Evolutionary conservation across 1,140 invertebrate species (phyloP).

Genomic region (Chrysomallon squamiferum): DNA sequence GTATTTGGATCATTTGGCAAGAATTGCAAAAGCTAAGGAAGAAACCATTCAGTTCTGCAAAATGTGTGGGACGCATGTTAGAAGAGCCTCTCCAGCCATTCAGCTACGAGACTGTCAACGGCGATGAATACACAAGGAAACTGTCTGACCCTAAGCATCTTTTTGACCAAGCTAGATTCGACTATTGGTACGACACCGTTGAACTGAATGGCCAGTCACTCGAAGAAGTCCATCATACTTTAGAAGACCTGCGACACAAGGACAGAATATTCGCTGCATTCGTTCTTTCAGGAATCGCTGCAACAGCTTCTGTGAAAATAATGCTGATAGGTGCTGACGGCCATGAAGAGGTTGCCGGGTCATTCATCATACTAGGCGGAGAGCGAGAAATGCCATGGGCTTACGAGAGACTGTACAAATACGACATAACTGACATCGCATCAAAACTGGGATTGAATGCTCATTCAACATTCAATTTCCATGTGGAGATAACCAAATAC

Average conservation of each 20-base stretch:
- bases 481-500: conserved; percentile 2
- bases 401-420: conserved; percentile 18
- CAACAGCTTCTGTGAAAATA: conserved; percentile 15
- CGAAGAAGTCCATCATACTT: conserved; percentile 8
- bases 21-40: conserved; percentile 21
- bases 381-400: conserved; percentile 26
- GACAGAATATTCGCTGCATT: conserved; percentile 17
- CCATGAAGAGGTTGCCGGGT: conserved; percentile 8
- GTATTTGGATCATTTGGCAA: conserved; percentile 23
- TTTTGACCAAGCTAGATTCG: conserved; percentile 16
- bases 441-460: conserved; percentile 1
- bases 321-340: neutral
- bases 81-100: conserved; percentile 20
- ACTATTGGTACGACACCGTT: conserved; percentile 22
- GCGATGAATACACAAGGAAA: conserved; percentile 12
- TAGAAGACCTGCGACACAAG: neutral
- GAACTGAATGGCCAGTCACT: conserved; percentile 15
- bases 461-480: conserved; percentile 11
- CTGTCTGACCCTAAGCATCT: conserved; percentile 5
- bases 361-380: conserved; percentile 20
- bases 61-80: conserved; percentile 15
- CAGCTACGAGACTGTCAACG: conserved; percentile 10
- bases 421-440: conserved; percentile 18
- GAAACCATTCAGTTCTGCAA: conserved; percentile 23
- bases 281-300: conserved; percentile 11